These are phyloP conservation scores for Phalacrocorax pelagicus DNA, from an alignment of 2,113 vertebrate species.

Conservation along the genomic window DNA sequence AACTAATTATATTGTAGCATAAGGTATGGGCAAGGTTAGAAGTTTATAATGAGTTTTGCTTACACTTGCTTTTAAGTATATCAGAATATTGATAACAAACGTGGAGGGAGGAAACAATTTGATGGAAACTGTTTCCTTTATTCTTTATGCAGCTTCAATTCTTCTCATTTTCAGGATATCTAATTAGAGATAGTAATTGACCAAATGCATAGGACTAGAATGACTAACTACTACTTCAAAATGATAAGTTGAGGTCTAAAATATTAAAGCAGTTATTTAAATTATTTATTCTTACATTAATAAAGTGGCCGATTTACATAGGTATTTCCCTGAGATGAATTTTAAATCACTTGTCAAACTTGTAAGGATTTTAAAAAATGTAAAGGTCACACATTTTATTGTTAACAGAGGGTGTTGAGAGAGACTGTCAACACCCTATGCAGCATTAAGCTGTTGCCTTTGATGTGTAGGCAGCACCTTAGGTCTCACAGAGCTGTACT, in stretches of 20 bases:
- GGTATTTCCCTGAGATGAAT: not conserved
- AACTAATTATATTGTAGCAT: not conserved
- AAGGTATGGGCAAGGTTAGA: not conserved
- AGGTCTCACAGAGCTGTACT: slow-evolving; percentile 18
- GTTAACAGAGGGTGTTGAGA: slow-evolving; percentile 51
- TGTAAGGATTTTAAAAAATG: not conserved
- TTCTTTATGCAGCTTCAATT: not conserved
- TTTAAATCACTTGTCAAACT: slow-evolving; percentile 32
- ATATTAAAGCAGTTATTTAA: not conserved
- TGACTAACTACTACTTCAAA: not conserved
- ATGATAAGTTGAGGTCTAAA: not conserved
- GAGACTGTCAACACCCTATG: slow-evolving; percentile 32
- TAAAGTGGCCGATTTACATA: not conserved
- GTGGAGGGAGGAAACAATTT: not conserved
- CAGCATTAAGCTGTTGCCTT: slow-evolving; percentile 45
- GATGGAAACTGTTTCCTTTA: not conserved
- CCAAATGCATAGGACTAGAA: not conserved
- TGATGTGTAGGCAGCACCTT: slow-evolving; percentile 52
- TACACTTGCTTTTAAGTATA: not conserved
- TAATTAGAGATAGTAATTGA: not conserved
- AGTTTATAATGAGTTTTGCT: not conserved
- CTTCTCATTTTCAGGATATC: not conserved
- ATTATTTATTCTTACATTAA: not conserved
- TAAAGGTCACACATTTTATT: slow-evolving; percentile 51
- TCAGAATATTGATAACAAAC: not conserved